Evolutionary conservation across 92 coral and sea anemone genomes (phyloP).

Genomic region (Parazoanthus swiftii): DNA sequence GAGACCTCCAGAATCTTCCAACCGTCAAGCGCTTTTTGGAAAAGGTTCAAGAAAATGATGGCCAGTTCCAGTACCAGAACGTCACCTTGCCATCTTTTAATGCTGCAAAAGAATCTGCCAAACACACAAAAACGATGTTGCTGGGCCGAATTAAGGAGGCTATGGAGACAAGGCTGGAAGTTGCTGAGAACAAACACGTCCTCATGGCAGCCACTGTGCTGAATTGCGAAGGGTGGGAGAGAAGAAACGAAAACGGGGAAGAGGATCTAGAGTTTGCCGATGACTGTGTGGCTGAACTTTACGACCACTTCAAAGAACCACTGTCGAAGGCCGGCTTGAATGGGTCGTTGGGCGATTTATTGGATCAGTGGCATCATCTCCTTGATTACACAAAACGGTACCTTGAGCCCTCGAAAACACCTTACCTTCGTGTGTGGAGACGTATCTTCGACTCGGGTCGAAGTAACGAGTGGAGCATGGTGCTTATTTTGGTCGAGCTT

Average conservation of each 20-base stretch:
- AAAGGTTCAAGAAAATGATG: conserved; percentile 41
- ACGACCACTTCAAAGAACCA: conserved; percentile 62
- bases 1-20: too few relatives aligned
- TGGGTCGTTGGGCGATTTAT: conserved; percentile 25
- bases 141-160: conserved; percentile 55
- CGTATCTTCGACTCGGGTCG: conserved; percentile 58
- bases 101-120: conserved; percentile 22
- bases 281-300: conserved; percentile 43
- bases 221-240: conserved; percentile 75
- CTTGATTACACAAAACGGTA: conserved; percentile 59
- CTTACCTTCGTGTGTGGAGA: conserved; percentile 71
- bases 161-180: conserved; percentile 65
- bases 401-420: conserved; percentile 68
- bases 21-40: neutral
- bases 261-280: conserved; percentile 63
- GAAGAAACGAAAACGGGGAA: conserved; percentile 49
- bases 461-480: conserved; percentile 63
- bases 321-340: conserved; percentile 52
- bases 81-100: conserved; percentile 51
- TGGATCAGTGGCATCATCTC: conserved; percentile 63
- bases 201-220: conserved; percentile 47
- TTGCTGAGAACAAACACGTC: conserved; percentile 56
- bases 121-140: conserved; percentile 46
- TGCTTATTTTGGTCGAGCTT: conserved; percentile 67
- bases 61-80: conserved; percentile 62